Evolutionary conservation across 2,113 vertebrate species (phyloP).

Genomic region (Rafetus swinhoei): DNA sequence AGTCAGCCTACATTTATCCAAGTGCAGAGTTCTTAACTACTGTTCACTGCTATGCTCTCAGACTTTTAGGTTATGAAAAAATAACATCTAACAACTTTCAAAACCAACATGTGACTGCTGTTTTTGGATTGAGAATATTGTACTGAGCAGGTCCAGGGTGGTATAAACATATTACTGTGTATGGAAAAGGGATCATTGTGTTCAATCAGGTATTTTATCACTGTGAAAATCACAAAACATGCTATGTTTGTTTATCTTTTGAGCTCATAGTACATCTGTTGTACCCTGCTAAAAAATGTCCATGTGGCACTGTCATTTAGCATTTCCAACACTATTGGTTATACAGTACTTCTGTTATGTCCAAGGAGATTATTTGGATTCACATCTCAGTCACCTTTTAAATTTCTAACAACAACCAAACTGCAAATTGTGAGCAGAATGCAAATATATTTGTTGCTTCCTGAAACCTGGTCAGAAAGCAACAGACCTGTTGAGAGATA

Average conservation of each 20-base stretch:
- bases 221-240: constrained; percentile 31
- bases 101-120: not conserved
- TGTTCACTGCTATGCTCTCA: not conserved
- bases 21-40: not conserved
- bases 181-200: not conserved
- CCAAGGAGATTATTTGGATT: constrained; percentile 60
- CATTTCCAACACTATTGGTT: constrained; percentile 50
- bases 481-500: constrained; percentile 13
- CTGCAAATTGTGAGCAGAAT: constrained; percentile 47
- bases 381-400: constrained; percentile 47
- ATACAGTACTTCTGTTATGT: constrained; percentile 37
- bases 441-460: constrained; percentile 11
- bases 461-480: not conserved
- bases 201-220: constrained; percentile 29
- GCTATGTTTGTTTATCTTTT: constrained; percentile 41
- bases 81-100: constrained; percentile 10
- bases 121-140: constrained; percentile 9
- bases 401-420: constrained; percentile 63
- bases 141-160: not conserved
- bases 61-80: constrained; percentile 43
- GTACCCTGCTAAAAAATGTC: constrained; percentile 35
- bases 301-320: constrained; percentile 49
- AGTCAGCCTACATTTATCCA: not conserved
- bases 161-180: not conserved
- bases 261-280: not conserved